These are phyloP conservation scores for Thryonomys swinderianus DNA, from an alignment of 2,113 vertebrate species.

Conservation along the genomic window DNA sequence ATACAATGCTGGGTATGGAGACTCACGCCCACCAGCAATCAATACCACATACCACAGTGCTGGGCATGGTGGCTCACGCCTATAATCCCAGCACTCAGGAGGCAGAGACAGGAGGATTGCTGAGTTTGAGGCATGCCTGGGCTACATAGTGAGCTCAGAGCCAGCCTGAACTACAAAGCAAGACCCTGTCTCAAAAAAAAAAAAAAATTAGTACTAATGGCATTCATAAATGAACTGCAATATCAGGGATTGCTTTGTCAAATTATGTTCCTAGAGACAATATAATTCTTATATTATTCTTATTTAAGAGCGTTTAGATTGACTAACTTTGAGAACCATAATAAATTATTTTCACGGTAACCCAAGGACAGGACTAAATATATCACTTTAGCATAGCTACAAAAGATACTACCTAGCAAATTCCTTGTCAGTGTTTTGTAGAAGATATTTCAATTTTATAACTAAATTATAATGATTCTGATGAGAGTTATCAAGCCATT, in stretches of 20 bases:
- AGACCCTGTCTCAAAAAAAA: no score
- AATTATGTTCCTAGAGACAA: slow-evolving; percentile 17
- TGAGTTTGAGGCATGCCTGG: no score
- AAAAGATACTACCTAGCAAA: slow-evolving; percentile 62
- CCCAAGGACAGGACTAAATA: slow-evolving; percentile 43
- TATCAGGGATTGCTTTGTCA: neutral
- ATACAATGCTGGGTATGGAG: no score
- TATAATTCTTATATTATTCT: slow-evolving; percentile 70
- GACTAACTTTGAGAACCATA: slow-evolving; percentile 76
- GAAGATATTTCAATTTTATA: slow-evolving; percentile 52
- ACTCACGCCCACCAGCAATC: no score
- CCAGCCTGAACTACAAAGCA: no score
- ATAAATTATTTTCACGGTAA: slow-evolving; percentile 85
- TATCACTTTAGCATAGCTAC: slow-evolving; percentile 57
- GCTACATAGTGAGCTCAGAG: no score
- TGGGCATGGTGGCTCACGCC: no score
- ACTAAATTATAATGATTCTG: slow-evolving; percentile 10
- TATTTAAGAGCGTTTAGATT: slow-evolving; percentile 65
- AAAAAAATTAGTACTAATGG: slow-evolving; percentile 22
- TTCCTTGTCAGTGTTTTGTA: slow-evolving; percentile 29
- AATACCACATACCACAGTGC: no score
- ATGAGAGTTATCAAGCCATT: slow-evolving; percentile 28
- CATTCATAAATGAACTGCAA: neutral
- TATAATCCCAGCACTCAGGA: no score
- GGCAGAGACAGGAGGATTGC: no score